These are phyloP conservation scores for Dinomys branickii DNA, from an alignment of 2,113 vertebrate genomes.

Conservation along the genomic window DNA sequence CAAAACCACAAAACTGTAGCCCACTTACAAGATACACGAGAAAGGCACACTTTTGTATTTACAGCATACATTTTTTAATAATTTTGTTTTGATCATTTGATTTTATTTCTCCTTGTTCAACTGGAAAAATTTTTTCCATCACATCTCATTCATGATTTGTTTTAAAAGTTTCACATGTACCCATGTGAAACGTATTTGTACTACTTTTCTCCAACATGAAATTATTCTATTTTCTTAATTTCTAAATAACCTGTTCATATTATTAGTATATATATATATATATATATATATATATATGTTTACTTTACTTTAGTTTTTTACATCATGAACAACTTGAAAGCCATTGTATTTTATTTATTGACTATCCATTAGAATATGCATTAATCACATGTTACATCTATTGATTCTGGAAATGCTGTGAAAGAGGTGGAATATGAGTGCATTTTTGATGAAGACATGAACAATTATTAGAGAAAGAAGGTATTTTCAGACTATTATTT, in stretches of 20 bases:
- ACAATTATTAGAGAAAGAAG: not conserved
- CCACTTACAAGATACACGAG: not conserved
- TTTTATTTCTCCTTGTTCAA: not conserved
- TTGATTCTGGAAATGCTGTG: not conserved
- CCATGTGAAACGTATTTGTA: not conserved
- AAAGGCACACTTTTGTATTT: not conserved
- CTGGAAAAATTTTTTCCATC: not conserved
- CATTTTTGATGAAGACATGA: not conserved
- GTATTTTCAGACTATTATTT: not conserved
- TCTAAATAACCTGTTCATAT: not conserved
- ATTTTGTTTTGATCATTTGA: not conserved
- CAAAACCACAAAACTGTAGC: not conserved
- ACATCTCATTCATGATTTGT: not conserved
- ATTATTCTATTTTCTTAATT: not conserved
- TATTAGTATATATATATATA: not conserved
- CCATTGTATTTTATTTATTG: not conserved
- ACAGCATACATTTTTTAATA: not conserved
- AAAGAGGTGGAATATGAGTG: not conserved
- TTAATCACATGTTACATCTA: not conserved
- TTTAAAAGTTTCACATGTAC: not conserved
- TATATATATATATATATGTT: not conserved
- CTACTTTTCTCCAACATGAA: not conserved
- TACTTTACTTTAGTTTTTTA: not conserved
- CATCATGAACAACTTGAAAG: not conserved
- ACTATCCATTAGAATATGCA: not conserved